Base-by-base conservation (phyloP, 92 coral and sea anemone species). In the Zoanthus sociatus region DNA sequence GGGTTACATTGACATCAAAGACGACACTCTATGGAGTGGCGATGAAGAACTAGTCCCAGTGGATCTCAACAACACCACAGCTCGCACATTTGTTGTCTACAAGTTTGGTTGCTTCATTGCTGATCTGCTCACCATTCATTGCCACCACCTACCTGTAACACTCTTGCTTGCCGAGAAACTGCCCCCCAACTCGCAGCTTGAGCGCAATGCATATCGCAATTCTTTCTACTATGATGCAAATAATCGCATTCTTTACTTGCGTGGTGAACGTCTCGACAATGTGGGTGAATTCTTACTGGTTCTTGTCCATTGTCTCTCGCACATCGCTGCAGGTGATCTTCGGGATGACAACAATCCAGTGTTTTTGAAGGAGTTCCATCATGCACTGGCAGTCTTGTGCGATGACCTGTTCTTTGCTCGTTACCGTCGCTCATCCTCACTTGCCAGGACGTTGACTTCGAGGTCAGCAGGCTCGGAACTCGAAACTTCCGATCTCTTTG, bases 331-430 rank as follows among this genome's bases (percentile, higher is more conserved):
- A n/a, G 94, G 98, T 46, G 98, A 97, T 61, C 92, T 97, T 47
- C 92, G 98, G 21, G 99, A 97, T 88, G 99, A 97, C 72, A 92
- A 98, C 30, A 92, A 94, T 83, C 97, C 99, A n/a, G 90, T 92
- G 77, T 97, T 97, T 88, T 68, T 97, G 47, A 97, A 97, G 82
- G 99, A 97, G 82, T 97, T 97, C 92, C 99, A 97, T 90, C 99
- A 93, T 47, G 92, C 94, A 30, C 88, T 97, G 72, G 99, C 99
- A 1, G 93, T 97, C 30, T 78, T 95, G 70, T 97, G 99, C 81
- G 99, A 97, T 73, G 99, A 97, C 83, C 89, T 97, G 92, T 97
- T 97, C 97, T 97, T 97, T 67, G 96, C 99, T 44, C 99, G 99
- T 47, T 97, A 97, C 87, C 90, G 99, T 82, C 97, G 97, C 55